Base-by-base conservation (phyloP, 2,113 vertebrate species). In the Onychostruthus taczanowskii region DNA sequence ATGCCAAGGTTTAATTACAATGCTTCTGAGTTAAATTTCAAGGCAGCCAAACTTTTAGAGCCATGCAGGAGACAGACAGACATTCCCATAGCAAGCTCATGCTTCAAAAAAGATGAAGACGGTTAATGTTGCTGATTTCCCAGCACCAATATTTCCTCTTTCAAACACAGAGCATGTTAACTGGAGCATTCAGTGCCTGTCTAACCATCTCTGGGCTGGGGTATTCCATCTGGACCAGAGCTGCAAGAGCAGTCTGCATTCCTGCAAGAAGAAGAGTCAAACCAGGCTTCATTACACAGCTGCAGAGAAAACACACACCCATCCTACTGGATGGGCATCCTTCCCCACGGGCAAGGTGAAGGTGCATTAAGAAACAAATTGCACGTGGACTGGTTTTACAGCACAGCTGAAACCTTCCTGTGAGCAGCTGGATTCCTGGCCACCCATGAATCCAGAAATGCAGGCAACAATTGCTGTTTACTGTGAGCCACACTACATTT, bases 181-280 rank as follows among this genome's bases (percentile, higher is more conserved):
- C 18, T 46, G 37, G 39, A 49, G 35, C 7, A 16, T n/a, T 69
- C 58, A 83, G 77, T 83, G 96, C 95, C 96, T 96, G 82, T 86
- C 78, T 35, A 33, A 63, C 95, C 87, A 91, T 41, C 70, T 97
- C 89, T 90, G 83, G 94, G 95, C 82, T 68, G 89, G 95, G 68
- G 61, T 78, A 21, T 91, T 97, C 87, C 94, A 94, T 37, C 72
- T 89, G 47, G 73, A 73, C 92, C 96, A 97, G 84, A 95, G 95
- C 66, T 69, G 52, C 67, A 80, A 78, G 66, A 97, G 61, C 16
- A 97, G 22, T 89, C 94, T 47, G 90, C 52, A 1, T 97, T 97
- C 95, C 97, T 98, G 50, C 23, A 56, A 39, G 22, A 90, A 27
- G 61, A 76, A 63, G 41, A 73, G 35, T 64, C 58, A 81, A 92